Conservation (phyloP, 1,140 invertebrate species). For the Rhagoletis pomonella region DNA sequence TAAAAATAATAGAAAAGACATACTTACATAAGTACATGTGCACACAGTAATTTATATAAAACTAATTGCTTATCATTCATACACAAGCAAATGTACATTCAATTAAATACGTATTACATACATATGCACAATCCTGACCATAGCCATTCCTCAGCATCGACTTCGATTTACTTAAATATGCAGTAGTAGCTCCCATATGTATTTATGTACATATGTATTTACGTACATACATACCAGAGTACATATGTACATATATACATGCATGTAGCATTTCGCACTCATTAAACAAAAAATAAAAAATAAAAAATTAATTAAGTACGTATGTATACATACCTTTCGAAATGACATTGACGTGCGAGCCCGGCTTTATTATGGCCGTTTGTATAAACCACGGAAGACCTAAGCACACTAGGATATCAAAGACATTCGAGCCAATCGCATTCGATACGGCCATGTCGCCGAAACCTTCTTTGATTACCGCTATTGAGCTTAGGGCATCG, state of each 20-base stretch:
- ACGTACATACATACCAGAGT: not conserved
- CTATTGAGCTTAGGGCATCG: conserved; percentile 93
- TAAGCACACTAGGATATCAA: conserved; percentile 97
- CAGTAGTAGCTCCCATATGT: not conserved
- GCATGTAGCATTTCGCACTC: not conserved
- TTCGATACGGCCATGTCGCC: conserved; percentile 99
- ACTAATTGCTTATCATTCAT: not conserved
- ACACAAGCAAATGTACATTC: not conserved
- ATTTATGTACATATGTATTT: conserved; percentile 11
- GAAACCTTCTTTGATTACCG: conserved; percentile 94
- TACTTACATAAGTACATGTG: not conserved
- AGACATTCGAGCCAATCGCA: conserved; percentile 98
- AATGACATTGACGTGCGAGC: conserved; percentile 89
- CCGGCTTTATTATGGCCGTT: conserved; percentile 89
- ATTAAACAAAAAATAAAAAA: not conserved
- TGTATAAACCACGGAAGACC: conserved; percentile 97
- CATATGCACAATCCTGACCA: conserved; percentile 34
- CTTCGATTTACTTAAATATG: not conserved
- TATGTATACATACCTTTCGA: conserved; percentile 85
- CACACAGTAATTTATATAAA: not conserved
- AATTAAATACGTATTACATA: not conserved
- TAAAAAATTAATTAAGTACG: too few species aligned
- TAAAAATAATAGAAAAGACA: not conserved
- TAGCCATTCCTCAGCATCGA: conserved; percentile 25
- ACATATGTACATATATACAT: conserved; percentile 23